phyloP scores from a whole-genome alignment of 2,113 vertebrate species.

The Thryonomys swinderianus region DNA sequence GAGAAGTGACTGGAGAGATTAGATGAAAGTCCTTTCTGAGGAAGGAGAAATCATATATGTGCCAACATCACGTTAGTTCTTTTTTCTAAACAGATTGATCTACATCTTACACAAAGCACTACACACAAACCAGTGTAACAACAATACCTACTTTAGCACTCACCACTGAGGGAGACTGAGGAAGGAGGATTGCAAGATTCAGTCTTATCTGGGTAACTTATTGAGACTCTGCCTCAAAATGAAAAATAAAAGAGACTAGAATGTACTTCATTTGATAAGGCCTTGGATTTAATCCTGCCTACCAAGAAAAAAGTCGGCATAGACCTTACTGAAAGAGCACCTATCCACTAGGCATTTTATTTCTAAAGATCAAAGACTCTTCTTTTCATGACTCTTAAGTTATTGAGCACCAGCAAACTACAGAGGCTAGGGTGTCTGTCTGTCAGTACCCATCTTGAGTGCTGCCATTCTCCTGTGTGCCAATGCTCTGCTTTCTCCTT shows the following conservation, averaged over 20 bases:
- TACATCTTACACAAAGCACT: neutral
- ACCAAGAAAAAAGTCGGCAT: no score
- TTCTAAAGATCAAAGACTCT: neutral
- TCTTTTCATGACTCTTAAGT: neutral
- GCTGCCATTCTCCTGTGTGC: neutral
- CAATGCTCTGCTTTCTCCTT: neutral
- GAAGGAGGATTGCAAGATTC: neutral
- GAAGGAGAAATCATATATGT: neutral
- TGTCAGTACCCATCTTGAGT: neutral
- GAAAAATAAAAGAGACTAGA: neutral
- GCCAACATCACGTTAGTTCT: neutral
- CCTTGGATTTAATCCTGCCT: neutral
- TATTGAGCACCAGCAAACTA: neutral
- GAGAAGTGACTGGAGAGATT: neutral
- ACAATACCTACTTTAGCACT: no score
- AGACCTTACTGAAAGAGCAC: neutral
- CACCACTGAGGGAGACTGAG: neutral
- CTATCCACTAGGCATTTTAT: neutral
- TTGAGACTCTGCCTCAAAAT: neutral
- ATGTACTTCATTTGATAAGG: neutral
- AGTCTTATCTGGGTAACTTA: neutral
- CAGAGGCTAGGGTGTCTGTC: neutral
- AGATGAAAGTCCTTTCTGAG: neutral
- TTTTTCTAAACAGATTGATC: neutral
- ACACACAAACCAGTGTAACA: neutral